Evolutionary conservation across 2,888 invertebrate species (phyloP).

Genomic region (Apotomis capreana): DNA sequence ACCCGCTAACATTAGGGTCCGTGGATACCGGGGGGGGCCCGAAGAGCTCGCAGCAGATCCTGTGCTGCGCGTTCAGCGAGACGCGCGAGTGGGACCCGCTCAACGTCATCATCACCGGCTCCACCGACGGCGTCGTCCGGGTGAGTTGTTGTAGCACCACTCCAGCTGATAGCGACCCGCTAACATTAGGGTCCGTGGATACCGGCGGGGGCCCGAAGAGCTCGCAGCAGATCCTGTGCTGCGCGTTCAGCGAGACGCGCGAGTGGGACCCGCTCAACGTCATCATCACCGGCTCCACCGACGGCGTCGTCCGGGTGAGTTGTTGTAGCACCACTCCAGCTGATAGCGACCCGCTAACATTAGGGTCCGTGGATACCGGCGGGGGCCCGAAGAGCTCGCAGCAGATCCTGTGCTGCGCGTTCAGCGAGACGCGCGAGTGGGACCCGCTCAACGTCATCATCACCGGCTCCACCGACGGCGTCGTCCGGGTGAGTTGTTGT

Average conservation of each 20-base stretch:
- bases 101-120: conserved; percentile 98
- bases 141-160: conserved; percentile 69
- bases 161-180: conserved; percentile 84
- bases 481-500: no score
- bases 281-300: conserved; percentile 98
- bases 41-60: conserved; percentile 95
- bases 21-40: conserved; percentile 96
- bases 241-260: conserved; percentile 96
- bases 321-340: neutral
- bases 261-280: conserved; percentile 99
- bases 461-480: no score
- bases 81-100: conserved; percentile 98
- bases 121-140: conserved; percentile 97
- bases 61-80: conserved; percentile 97
- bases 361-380: no score
- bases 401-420: no score
- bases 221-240: conserved; percentile 97
- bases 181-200: conserved; percentile 95
- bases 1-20: no score
- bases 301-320: conserved; percentile 95
- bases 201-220: conserved; percentile 94
- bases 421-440: no score
- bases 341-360: no score
- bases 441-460: no score
- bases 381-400: no score